phyloP scores from a whole-genome alignment of 2,797 vertebrate species.

The Sebastes ruberrimus region DNA sequence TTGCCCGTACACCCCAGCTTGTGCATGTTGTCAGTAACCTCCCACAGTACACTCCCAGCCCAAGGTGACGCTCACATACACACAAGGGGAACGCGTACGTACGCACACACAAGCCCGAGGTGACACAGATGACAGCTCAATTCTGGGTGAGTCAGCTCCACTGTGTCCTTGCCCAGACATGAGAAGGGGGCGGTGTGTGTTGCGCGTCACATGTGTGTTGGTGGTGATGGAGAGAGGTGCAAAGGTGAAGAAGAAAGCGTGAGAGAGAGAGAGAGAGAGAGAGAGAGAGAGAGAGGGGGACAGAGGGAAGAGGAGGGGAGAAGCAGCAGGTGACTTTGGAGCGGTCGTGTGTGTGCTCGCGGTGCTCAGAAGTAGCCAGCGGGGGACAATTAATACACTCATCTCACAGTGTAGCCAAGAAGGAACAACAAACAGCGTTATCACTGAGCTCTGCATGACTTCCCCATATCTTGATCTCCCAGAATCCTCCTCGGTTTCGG shows the following conservation, averaged over 20 bases:
- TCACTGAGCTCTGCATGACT: not conserved
- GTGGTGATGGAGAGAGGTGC: slow-evolving; percentile 21
- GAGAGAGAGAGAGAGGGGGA: not conserved
- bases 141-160: slow-evolving; percentile 80
- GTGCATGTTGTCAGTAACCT: slow-evolving; percentile 79
- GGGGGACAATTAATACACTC: slow-evolving; percentile 57
- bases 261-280: not conserved
- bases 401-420: slow-evolving; percentile 31
- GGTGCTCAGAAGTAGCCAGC: slow-evolving; percentile 42
- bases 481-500: not conserved
- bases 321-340: slow-evolving; percentile 51
- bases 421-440: slow-evolving; percentile 28
- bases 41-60: slow-evolving; percentile 74
- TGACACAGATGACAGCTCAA: slow-evolving; percentile 82
- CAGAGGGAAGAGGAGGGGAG: not conserved
- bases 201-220: slow-evolving; percentile 17
- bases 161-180: slow-evolving; percentile 78
- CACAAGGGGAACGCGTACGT: not conserved
- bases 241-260: slow-evolving; percentile 56
- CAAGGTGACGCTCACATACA: slow-evolving; percentile 66
- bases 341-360: slow-evolving; percentile 11
- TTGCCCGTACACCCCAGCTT: slow-evolving; percentile 70
- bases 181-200: slow-evolving; percentile 71
- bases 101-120: slow-evolving; percentile 58
- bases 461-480: slow-evolving; percentile 2